Evolutionary conservation across 2,797 vertebrate species (phyloP).

Genomic region (Crocodylus rhombifer): DNA sequence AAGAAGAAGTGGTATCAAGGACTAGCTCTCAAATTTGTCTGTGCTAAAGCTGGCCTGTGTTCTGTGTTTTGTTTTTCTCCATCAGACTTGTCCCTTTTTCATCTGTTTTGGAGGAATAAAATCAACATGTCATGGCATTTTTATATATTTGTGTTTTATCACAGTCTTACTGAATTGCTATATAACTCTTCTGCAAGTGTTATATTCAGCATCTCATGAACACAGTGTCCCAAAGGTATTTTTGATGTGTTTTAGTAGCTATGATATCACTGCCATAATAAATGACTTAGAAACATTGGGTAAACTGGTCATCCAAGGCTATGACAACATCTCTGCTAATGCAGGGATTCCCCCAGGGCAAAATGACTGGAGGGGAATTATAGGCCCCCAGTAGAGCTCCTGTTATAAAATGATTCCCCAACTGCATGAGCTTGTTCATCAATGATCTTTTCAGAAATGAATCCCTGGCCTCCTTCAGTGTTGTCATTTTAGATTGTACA

Average conservation of each 20-base stretch:
- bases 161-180: rapidly evolving
- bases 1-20: too few relatives aligned
- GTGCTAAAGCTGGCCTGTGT: background rate
- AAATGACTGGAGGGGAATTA: background rate
- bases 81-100: background rate
- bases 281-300: background rate
- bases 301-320: background rate
- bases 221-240: background rate
- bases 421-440: background rate
- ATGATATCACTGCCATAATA: background rate
- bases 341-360: background rate
- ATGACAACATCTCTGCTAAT: rapidly evolving
- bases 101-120: background rate
- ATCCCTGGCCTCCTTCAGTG: background rate
- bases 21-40: background rate
- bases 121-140: rapidly evolving
- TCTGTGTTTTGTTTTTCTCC: rapidly evolving
- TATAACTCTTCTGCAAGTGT: rapidly evolving
- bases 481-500: background rate
- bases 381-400: too few relatives aligned
- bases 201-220: background rate
- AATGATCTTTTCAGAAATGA: background rate
- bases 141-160: background rate
- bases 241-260: background rate
- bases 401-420: background rate